Percentiles rank a stretch among this genome's conserved stretches.
phyloP scores from a whole-genome alignment of 2,888 invertebrate genomes.

The Meteorus colon region DNA sequence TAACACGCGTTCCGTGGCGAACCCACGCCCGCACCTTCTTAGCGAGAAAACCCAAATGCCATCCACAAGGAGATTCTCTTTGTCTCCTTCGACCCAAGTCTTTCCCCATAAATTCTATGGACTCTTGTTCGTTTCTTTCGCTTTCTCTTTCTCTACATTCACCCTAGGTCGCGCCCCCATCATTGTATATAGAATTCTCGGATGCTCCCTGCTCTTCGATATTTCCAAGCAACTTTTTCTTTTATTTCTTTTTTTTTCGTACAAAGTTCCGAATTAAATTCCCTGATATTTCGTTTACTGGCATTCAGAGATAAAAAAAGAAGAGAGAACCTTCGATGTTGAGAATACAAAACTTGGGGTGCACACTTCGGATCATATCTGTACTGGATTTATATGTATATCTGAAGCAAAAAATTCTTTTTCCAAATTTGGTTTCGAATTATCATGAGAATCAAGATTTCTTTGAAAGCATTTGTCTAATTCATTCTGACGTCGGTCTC shows the following conservation, averaged over 20 bases:
- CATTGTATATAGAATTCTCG: not conserved
- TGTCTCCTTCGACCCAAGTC: slow-evolving; percentile 9
- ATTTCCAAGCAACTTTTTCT: slow-evolving; percentile 1
- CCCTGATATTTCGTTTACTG: slow-evolving; percentile 41
- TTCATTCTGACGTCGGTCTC: too few relatives aligned
- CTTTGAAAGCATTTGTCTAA: too few relatives aligned
- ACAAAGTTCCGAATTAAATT: slow-evolving; percentile 47
- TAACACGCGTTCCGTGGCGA: slow-evolving; percentile 2
- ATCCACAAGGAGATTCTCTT: slow-evolving; percentile 9
- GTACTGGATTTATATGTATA: not conserved
- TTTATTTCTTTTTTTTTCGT: slow-evolving; percentile 27
- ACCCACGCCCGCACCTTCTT: not conserved
- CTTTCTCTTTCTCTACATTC: not conserved
- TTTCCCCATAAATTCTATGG: not conserved
- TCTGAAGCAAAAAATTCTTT: not conserved
- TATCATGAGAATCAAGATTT: too few relatives aligned
- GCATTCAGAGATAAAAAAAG: slow-evolving; percentile 46
- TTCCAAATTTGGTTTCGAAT: too few relatives aligned
- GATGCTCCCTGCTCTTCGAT: not conserved
- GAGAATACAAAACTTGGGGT: slow-evolving; percentile 34
- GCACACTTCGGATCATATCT: slow-evolving; percentile 25
- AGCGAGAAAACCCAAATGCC: not conserved
- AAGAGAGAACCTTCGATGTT: slow-evolving; percentile 24
- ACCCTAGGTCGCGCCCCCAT: not conserved
- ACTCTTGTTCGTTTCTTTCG: not conserved